Evolutionary conservation across 2,888 invertebrate species (phyloP), one percentile per base, ranked within the genome.

Genomic region (Drosophila paramelanica): DNA sequence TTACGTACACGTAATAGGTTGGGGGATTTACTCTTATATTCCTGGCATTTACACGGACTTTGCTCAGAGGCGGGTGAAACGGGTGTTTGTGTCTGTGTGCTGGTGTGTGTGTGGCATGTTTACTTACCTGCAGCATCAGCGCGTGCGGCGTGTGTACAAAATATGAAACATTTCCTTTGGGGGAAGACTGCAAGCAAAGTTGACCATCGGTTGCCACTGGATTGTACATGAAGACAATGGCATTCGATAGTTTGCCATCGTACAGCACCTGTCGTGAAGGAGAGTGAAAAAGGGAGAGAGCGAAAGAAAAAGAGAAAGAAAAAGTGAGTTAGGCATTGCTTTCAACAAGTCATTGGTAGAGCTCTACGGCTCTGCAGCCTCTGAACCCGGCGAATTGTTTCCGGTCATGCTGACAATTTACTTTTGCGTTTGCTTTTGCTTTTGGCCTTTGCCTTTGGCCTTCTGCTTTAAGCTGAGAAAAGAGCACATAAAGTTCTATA

Each of bases 81-180:
- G 38, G n/a, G 13, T 38, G 23, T 23, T 3, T 23, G 43, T 20
- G n/a, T 4, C 17, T 33, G 17, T 36, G 13, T 7, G n/a, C 20
- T 8, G 27, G 36, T 39, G 20, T 6, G 17, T 25, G 14, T 31
- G 14, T 42, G 33, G 49, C 17, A 31, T 70, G 67, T 72, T 84
- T 82, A 82, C 93, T 93, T 93, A 97, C 97, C 96, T 98, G 97
- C 89, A 98, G 95, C 99, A 99, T 99, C 89, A 99, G 95, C 79
- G 99, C 99, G 93, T 99, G 99, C 58, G 99, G 99, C 79, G 98
- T 98, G 94, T 99, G 99, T 91, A 99, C 98, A 94, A 99, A 99
- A 94, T 97, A 98, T 79, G 98, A 97, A 88, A 96, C 95, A 93
- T 98, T 99, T 91, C 98, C 98, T 93, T 99, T 99, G 61, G 99